Conservation (phyloP, 2,113 vertebrate species). For the Reinhardtius hippoglossoides region DNA sequence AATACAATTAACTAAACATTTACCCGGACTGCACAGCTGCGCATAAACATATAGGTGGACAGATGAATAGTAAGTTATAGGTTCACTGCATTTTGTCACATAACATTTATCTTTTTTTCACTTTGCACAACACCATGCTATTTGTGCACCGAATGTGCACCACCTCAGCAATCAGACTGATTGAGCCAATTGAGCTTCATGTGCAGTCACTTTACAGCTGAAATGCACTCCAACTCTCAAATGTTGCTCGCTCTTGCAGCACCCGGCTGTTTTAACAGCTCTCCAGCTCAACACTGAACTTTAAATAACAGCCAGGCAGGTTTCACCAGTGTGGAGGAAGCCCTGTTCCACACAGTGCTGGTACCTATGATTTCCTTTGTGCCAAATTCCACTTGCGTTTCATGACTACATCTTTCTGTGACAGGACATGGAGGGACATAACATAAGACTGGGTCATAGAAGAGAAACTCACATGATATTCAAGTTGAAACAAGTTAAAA, state of each 20-base stretch:
- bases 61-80: background rate
- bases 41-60: background rate
- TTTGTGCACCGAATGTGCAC: slow-evolving; percentile 1
- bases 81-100: background rate
- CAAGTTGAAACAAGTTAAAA: background rate
- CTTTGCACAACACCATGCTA: background rate
- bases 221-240: slow-evolving; percentile 49
- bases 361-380: background rate
- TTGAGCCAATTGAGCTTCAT: slow-evolving; percentile 26
- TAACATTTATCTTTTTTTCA: background rate
- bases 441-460: background rate
- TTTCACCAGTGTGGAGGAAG: background rate
- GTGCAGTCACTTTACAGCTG: slow-evolving; percentile 32
- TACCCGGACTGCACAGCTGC: slow-evolving; percentile 3
- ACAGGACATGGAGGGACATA: background rate
- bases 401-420: background rate
- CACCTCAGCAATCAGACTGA: slow-evolving; percentile 7
- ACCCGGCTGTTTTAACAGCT: slow-evolving; percentile 39
- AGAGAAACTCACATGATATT: slow-evolving; percentile 9
- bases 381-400: background rate
- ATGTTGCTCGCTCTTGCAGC: slow-evolving; percentile 18
- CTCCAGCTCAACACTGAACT: slow-evolving; percentile 8
- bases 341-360: background rate
- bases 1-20: slow-evolving; percentile 20
- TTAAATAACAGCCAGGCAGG: background rate